phyloP scores from a whole-genome alignment of 2,113 vertebrate species.

The Probosciger aterrimus region DNA sequence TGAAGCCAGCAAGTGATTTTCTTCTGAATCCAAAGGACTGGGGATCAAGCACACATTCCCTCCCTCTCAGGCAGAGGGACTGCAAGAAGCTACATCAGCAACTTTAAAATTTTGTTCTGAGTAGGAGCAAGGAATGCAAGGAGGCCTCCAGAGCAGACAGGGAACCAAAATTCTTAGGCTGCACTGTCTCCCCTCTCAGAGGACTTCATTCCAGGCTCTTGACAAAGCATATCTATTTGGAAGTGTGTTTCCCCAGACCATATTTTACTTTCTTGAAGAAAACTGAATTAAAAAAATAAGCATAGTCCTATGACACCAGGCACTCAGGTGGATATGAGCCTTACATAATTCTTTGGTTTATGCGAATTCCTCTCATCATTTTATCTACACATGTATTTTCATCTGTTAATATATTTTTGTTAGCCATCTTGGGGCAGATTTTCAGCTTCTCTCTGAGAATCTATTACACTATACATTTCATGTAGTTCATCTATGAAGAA shows the following conservation, averaged over 20 bases:
- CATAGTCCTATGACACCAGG: background rate
- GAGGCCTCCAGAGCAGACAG: background rate
- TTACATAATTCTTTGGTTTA: background rate
- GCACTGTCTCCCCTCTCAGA: background rate
- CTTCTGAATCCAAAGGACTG: background rate
- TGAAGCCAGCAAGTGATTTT: background rate
- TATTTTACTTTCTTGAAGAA: background rate
- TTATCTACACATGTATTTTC: background rate
- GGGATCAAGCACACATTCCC: background rate
- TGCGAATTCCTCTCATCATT: background rate
- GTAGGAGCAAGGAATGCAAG: background rate
- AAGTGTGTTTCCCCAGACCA: background rate
- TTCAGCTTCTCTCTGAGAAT: background rate
- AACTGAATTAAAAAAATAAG: background rate
- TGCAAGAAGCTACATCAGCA: constrained; percentile 23
- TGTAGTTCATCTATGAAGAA: background rate
- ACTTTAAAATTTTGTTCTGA: background rate
- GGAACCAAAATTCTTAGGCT: background rate
- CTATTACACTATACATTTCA: background rate
- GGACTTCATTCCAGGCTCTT: background rate
- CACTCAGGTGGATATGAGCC: background rate
- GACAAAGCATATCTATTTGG: background rate
- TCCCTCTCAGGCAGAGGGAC: background rate
- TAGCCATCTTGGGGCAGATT: background rate
- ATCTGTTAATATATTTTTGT: background rate